Evolutionary conservation across 2,113 vertebrate genomes (phyloP), one percentile per base, ranked within the genome.

Genomic region (Athene cunicularia): DNA sequence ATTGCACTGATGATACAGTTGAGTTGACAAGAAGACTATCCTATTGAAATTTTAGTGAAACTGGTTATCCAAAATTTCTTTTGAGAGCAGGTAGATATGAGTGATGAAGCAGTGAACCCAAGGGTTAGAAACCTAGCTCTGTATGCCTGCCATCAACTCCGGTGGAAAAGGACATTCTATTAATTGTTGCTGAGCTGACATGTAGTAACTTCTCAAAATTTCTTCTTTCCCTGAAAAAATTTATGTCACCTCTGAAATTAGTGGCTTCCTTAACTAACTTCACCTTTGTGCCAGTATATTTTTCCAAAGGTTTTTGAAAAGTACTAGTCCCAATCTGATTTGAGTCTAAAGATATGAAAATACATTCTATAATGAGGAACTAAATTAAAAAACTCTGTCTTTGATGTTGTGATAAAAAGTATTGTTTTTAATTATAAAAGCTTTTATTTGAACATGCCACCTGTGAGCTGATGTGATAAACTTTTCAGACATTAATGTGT

Each of bases 291-390:
- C 60, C 82, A 12, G 47, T 21, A 9, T 43, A 63, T 56, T 74
- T 83, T 88, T 33, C 91, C 70, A 60, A 72, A 81, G 72, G 27
- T 93, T 56, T 95, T 90, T 82, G 37, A 91, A 90, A 93, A 52
- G 39, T 64, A 73, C 60, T 41, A 35, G 62, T 66, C n/a, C 24
- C 21, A 66, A 43, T 50, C 52, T 74, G 43, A 62, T 70, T 70
- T 73, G 32, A 80, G 27, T 64, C 43, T 20, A 79, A 91, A 91
- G 27, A 52, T 74, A 5, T 74, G 68, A 86, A 81, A 83, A 88
- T 72, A 77, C 75, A 62, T 68, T 50, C 28, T 67, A 45, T 52
- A 83, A n/a, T 84, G 27, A 73, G 59, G 59, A 95, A 79, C 75
- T 82, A 50, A 47, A 56, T 60, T 86, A 58, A 86, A 93, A 79